phyloP scores from a whole-genome alignment of 2,888 invertebrate genomes.

The Caenorhabditis japonica region DNA sequence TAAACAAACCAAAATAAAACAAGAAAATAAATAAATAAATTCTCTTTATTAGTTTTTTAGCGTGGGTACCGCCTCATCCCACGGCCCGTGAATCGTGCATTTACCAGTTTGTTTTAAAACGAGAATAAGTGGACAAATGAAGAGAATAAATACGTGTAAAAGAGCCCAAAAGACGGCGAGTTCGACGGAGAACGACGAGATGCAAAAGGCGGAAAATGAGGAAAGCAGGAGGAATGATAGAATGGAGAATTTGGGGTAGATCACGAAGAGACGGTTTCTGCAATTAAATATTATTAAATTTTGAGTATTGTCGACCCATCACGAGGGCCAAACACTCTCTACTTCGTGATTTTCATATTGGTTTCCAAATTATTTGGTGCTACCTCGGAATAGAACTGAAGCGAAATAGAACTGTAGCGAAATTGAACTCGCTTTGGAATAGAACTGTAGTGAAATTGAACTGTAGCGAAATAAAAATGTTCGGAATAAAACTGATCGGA shows the following conservation, averaged over 20 bases:
- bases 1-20: too few species aligned
- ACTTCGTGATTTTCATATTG: too few species aligned
- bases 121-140: conserved; percentile 79
- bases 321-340: too few species aligned
- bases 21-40: conserved; percentile 7
- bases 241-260: conserved; percentile 68
- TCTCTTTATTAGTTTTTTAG: conserved; percentile 6
- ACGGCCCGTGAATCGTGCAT: conserved; percentile 93
- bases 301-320: not conserved
- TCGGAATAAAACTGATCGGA: too few species aligned
- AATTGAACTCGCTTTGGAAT: too few species aligned
- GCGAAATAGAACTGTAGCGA: too few species aligned
- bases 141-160: conserved; percentile 77
- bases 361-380: too few species aligned
- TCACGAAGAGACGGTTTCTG: conserved; percentile 51
- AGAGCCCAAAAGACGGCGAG: conserved; percentile 49
- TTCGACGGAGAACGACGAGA: conserved; percentile 40
- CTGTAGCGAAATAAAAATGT: too few species aligned
- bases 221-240: conserved; percentile 70
- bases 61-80: conserved; percentile 88
- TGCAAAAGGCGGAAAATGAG: conserved; percentile 48
- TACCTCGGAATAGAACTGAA: too few species aligned
- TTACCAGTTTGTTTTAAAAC: conserved; percentile 79
- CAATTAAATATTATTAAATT: too few species aligned
- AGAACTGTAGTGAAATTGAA: too few species aligned